Evolutionary conservation across 2,888 invertebrate species (phyloP).

Genomic region (Agrilus mali): DNA sequence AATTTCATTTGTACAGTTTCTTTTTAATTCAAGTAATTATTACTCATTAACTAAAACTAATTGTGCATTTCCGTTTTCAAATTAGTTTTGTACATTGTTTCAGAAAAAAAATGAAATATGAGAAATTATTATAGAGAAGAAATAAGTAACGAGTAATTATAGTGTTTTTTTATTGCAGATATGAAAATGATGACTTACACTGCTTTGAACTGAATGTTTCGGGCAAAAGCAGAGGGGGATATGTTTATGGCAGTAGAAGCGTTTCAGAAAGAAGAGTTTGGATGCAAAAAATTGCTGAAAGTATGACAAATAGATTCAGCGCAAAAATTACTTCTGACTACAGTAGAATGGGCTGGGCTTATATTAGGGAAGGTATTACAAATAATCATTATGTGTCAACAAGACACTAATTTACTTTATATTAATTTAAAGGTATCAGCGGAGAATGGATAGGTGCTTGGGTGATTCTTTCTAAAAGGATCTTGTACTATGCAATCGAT

Average conservation of each 20-base stretch:
- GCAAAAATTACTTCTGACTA: constrained; percentile 56
- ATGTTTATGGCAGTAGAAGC: constrained; percentile 43
- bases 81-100: too few relatives aligned
- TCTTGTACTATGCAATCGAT: constrained; percentile 45
- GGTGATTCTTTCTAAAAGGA: constrained; percentile 58
- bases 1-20: too few relatives aligned
- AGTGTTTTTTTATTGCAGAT: constrained; percentile 20
- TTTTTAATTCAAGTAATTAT: too few relatives aligned
- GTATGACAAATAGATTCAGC: constrained; percentile 55
- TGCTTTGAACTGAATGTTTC: constrained; percentile 50
- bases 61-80: too few relatives aligned
- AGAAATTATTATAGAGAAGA: too few relatives aligned
- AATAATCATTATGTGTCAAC: neutral
- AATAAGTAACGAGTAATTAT: too few relatives aligned
- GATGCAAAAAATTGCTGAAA: constrained; percentile 70
- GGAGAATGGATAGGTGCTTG: constrained; percentile 71
- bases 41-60: too few relatives aligned
- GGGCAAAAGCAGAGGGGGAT: constrained; percentile 37
- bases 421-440: constrained; percentile 44
- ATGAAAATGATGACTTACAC: constrained; percentile 44
- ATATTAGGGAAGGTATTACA: constrained; percentile 46
- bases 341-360: constrained; percentile 71
- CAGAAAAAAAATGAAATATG: too few relatives aligned
- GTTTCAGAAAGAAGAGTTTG: constrained; percentile 48
- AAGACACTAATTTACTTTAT: neutral